Conservation (phyloP, 2,797 vertebrate genomes). For the Scarus forsteni region DNA sequence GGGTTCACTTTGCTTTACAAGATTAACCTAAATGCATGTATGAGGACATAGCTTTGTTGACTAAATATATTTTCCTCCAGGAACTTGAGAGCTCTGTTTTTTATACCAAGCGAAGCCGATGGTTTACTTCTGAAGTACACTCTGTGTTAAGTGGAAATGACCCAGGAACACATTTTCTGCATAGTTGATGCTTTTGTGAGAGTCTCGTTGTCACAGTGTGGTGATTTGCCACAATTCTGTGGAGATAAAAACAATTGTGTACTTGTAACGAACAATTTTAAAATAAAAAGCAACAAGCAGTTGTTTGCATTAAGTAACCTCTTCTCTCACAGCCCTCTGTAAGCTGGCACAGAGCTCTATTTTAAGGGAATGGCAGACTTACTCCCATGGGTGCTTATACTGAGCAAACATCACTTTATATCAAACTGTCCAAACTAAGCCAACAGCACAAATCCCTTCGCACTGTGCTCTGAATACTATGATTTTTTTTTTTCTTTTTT, state of each 20-base stretch:
- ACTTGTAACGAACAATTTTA: constrained; percentile 2
- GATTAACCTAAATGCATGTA: constrained; percentile 40
- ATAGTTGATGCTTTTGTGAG: constrained; percentile 4
- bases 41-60: constrained; percentile 40
- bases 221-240: not conserved
- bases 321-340: constrained; percentile 12
- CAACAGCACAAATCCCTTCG: constrained; percentile 34
- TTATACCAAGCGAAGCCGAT: not conserved
- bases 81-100: constrained; percentile 20
- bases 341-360: constrained; percentile 22
- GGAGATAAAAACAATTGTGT: not conserved
- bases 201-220: not conserved
- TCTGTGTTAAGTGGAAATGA: not conserved
- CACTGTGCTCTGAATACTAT: constrained; percentile 35
- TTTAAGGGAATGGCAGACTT: constrained; percentile 38
- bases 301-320: constrained; percentile 38
- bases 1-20: constrained; percentile 26
- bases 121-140: constrained; percentile 5
- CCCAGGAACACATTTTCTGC: not conserved
- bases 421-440: constrained; percentile 59
- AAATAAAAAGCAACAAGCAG: constrained; percentile 17
- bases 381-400: constrained; percentile 39
- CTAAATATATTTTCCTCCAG: constrained; percentile 5
- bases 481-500: constrained; percentile 29
- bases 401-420: constrained; percentile 62